These are phyloP conservation scores for Barypeithes pellucidus DNA, from an alignment of 2,888 invertebrate genomes.

Conservation along the genomic window DNA sequence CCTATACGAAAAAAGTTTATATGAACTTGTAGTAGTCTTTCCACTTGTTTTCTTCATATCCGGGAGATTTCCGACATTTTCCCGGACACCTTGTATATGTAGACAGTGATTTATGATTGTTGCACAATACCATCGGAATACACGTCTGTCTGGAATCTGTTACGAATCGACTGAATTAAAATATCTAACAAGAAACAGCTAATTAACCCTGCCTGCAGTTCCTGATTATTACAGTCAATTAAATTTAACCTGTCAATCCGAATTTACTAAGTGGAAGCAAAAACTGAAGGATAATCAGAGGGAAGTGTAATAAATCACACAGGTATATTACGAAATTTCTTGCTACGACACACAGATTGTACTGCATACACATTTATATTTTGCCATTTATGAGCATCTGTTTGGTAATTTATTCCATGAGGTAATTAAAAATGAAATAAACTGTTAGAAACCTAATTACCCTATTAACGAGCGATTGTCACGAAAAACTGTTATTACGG, in stretches of 20 bases:
- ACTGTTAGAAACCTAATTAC: too few species aligned
- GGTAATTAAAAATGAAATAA: slow-evolving; percentile 19
- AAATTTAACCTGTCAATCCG: slow-evolving; percentile 27
- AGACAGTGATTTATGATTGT: too few species aligned
- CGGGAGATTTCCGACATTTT: too few species aligned
- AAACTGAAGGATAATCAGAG: slow-evolving; percentile 31
- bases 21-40: too few species aligned
- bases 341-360: background rate
- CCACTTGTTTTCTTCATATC: too few species aligned
- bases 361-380: slow-evolving; percentile 6
- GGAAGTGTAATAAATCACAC: slow-evolving; percentile 42
- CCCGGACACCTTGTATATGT: too few species aligned
- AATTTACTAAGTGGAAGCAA: slow-evolving; percentile 16
- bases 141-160: too few species aligned
- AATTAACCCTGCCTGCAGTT: slow-evolving; percentile 4
- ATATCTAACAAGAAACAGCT: background rate
- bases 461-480: too few species aligned
- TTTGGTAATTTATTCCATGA: slow-evolving; percentile 19
- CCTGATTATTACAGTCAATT: slow-evolving; percentile 10
- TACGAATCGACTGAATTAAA: too few species aligned
- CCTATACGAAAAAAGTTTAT: too few species aligned
- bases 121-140: too few species aligned
- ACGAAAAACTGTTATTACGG: too few species aligned
- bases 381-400: slow-evolving; percentile 13
- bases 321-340: slow-evolving; percentile 30